Evolutionary conservation across 2,888 invertebrate genomes (phyloP), one percentile per base, ranked within the genome.

Genomic region (Cheilosia scutellata): DNA sequence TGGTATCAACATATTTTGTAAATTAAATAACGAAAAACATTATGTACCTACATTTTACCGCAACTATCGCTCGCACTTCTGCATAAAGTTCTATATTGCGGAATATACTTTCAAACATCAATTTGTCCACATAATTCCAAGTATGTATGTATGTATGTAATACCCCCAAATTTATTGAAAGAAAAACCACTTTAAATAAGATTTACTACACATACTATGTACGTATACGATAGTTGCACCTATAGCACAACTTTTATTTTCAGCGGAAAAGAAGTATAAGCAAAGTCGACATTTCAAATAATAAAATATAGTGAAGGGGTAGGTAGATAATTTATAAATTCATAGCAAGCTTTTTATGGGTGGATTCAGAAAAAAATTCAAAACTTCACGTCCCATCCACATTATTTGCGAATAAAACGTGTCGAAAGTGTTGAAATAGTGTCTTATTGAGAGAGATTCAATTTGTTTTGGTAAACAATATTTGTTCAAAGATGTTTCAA

Each of bases 401-500:
- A 76, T 76, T 76, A 82, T 82, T 82, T 82, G 76, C 37, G 71
- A 76, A 71, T 76, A 82, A 82, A 82, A 82, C 82, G 82, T 82
- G 82, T 82, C 71, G 76, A 82, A 82, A 71, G 82, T 71, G 76
- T 76, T 68, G 74, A 80, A 80, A 80, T 68, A 80, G 80, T 74
- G 80, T 80, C 68, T 74, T 76, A 65, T 71, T 82, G 76, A 71
- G 71, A 70, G 70, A 76, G 82, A 76, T 82, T 76, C 82, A 82
- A 82, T 82, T 82, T 82, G 82, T 76, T 82, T 82, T 82, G 76
- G 82, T 58, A 82, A 82, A 82, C 51, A 76, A 82, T 75, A 82
- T 75, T 75, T 75, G 62, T 75, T 63, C 68, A 75, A 75, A 82
- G 57, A 82, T 75, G 68, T 60, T 68, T 70, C 75, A 63, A 49